phyloP scores from a whole-genome alignment of 2,888 invertebrate genomes.

The Nomada lathburiana region DNA sequence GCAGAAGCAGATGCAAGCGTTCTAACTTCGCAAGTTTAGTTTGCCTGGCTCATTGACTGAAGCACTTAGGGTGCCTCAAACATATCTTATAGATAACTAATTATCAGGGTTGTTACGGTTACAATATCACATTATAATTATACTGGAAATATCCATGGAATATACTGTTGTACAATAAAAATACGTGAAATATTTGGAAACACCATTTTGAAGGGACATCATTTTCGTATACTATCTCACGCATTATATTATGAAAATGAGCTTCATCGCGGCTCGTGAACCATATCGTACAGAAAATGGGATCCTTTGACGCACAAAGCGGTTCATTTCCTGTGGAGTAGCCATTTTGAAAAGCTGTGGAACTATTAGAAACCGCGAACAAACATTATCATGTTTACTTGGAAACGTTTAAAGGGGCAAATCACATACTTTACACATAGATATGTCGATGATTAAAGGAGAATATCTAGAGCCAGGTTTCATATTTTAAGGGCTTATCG shows the following conservation, averaged over 20 bases:
- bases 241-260: background rate
- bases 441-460: constrained; percentile 5
- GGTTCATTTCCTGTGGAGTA: background rate
- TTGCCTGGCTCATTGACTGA: no score
- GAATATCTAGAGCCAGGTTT: background rate
- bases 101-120: no score
- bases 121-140: no score
- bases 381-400: background rate
- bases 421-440: background rate
- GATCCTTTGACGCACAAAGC: background rate
- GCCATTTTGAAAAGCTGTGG: background rate
- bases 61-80: no score
- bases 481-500: background rate
- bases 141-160: no score
- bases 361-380: background rate
- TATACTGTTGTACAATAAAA: no score
- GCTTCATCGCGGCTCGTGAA: background rate
- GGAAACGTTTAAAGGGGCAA: background rate
- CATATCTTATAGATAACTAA: no score
- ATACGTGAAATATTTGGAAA: background rate
- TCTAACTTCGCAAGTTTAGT: background rate
- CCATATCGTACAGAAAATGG: background rate
- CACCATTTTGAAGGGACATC: no score
- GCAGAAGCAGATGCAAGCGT: background rate
- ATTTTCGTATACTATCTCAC: no score